These are phyloP conservation scores for Triops cancriformis DNA, from an alignment of 1,140 invertebrate species.

Conservation along the genomic window DNA sequence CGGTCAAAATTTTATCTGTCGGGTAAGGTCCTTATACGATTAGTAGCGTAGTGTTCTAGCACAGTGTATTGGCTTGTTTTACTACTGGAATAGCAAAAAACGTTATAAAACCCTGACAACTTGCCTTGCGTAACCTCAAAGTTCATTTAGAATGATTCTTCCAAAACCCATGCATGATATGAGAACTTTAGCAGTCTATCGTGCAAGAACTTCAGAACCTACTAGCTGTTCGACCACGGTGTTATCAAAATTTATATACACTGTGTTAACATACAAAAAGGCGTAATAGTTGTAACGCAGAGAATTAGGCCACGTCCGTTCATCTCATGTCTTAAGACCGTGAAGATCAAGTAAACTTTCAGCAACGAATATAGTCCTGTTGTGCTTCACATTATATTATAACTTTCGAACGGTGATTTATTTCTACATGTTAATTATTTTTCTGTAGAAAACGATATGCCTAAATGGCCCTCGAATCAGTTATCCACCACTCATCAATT, in stretches of 20 bases:
- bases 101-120: background rate
- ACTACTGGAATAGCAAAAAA: background rate
- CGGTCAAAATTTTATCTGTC: background rate
- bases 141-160: background rate
- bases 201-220: background rate
- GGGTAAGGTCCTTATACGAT: background rate
- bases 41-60: background rate
- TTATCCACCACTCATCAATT: slow-evolving; percentile 14
- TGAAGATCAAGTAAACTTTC: no score
- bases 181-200: background rate
- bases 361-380: no score
- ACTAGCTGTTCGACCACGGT: no score
- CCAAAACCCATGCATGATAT: background rate
- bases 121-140: background rate
- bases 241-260: no score
- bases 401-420: no score
- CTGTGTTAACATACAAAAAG: no score
- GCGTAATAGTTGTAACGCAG: no score
- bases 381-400: no score
- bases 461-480: slow-evolving; percentile 9
- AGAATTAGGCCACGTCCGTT: no score
- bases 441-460: background rate
- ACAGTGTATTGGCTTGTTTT: background rate
- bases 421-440: background rate
- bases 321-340: no score